phyloP scores from a whole-genome alignment of 1,140 invertebrate genomes.

The Caligus rogercresseyi region DNA sequence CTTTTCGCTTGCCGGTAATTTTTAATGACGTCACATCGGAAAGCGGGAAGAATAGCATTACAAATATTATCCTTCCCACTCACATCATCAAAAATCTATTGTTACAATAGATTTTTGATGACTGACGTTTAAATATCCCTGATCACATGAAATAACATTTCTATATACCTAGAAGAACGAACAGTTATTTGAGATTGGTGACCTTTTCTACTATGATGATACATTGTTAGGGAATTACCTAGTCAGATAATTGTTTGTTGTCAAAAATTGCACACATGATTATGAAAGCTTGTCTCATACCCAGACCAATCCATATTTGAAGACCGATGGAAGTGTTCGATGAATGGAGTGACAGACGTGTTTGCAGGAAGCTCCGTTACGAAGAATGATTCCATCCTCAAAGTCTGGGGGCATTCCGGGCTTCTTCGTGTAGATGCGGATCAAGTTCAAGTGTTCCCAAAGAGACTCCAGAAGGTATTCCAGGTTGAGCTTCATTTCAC shows the following conservation, averaged over 20 bases:
- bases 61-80: too few species aligned
- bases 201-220: neutral
- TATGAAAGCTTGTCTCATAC: slow-evolving; percentile 31
- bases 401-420: slow-evolving; percentile 91
- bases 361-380: slow-evolving; percentile 76
- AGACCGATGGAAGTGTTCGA: slow-evolving; percentile 67
- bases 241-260: too few species aligned
- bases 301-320: slow-evolving; percentile 96
- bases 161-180: neutral
- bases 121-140: too few species aligned
- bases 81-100: too few species aligned
- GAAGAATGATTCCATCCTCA: slow-evolving; percentile 75
- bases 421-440: slow-evolving; percentile 96
- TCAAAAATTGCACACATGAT: neutral
- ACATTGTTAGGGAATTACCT: neutral
- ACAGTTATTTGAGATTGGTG: neutral
- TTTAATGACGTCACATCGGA: too few species aligned
- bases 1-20: too few species aligned
- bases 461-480: slow-evolving; percentile 80
- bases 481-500: slow-evolving; percentile 97
- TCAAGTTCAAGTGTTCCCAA: slow-evolving; percentile 85
- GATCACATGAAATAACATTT: neutral
- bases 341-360: slow-evolving; percentile 96
- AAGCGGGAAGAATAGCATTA: too few species aligned
- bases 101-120: too few species aligned